Evolutionary conservation across 2,888 invertebrate genomes (phyloP).

Genomic region (Tridacna crocea): DNA sequence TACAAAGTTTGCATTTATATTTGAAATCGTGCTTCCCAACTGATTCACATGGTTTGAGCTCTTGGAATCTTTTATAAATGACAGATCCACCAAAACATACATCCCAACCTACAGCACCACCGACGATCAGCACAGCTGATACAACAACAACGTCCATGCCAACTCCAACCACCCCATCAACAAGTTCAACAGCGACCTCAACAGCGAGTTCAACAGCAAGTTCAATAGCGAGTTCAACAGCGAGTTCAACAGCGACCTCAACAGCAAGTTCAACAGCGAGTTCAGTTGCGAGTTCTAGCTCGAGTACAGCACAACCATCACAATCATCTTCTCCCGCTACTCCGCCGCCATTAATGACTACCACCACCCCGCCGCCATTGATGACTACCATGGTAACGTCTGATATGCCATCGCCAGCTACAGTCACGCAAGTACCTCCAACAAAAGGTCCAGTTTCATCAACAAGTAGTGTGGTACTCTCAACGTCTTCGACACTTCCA

Average conservation of each 20-base stretch:
- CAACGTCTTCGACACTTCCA: conserved; percentile 18
- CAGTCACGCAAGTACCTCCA: neutral
- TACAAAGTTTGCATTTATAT: no score
- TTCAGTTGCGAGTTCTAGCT: conserved; percentile 20
- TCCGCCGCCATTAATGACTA: conserved; percentile 16
- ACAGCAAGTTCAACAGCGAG: neutral
- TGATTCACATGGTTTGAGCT: no score
- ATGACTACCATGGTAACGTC: neutral
- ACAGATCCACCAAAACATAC: neutral
- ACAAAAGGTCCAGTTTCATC: conserved; percentile 4
- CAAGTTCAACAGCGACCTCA: neutral
- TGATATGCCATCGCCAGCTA: conserved; percentile 18
- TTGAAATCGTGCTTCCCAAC: no score
- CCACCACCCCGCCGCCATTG: conserved; percentile 24
- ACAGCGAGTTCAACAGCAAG: neutral
- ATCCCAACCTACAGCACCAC: neutral
- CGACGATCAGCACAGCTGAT: neutral
- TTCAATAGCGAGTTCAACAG: neutral
- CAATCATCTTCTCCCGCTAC: conserved; percentile 23
- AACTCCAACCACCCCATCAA: neutral
- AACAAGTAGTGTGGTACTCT: conserved; percentile 13
- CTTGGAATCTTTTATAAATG: no score
- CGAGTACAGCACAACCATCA: conserved; percentile 25
- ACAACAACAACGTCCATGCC: neutral
- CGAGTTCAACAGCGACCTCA: neutral